Conservation (phyloP, 1,140 invertebrate genomes). For the Campodea augens region DNA sequence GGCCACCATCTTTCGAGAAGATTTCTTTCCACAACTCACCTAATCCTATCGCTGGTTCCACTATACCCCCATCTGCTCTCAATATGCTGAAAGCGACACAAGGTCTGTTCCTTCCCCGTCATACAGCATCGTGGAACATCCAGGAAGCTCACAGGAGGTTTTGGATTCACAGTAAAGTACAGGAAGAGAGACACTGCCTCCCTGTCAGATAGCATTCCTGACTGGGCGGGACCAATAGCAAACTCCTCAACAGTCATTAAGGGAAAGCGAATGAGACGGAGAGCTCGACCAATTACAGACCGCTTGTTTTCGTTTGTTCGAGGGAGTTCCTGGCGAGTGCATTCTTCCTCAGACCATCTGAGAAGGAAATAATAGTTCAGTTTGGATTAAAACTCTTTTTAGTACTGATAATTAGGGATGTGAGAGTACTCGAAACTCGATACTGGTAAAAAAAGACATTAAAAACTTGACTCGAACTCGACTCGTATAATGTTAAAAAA, state of each 20-base stretch:
- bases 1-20: no score
- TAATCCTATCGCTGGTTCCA: conserved; percentile 64
- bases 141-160: conserved; percentile 45
- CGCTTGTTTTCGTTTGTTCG: conserved; percentile 50
- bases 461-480: no score
- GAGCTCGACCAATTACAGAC: conserved; percentile 40
- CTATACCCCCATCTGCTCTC: conserved; percentile 74
- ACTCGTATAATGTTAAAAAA: no score
- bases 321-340: conserved; percentile 39
- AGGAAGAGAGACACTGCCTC: conserved; percentile 62
- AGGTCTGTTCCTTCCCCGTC: conserved; percentile 62
- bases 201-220: conserved; percentile 49
- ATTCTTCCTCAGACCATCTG: conserved; percentile 66
- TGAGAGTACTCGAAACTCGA: no score
- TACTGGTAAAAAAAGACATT: no score
- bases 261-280: conserved; percentile 61
- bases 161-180: conserved; percentile 63
- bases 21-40: conserved; percentile 32
- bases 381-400: no score
- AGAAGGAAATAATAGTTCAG: conserved; percentile 7
- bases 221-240: conserved; percentile 56
- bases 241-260: conserved; percentile 77
- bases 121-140: conserved; percentile 59
- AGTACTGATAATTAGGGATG: no score
- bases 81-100: conserved; percentile 59